Percentiles rank a stretch among this genome's conserved stretches.
Evolutionary conservation across 2,113 vertebrate species (phyloP).

Genomic region (Passerina amoena): DNA sequence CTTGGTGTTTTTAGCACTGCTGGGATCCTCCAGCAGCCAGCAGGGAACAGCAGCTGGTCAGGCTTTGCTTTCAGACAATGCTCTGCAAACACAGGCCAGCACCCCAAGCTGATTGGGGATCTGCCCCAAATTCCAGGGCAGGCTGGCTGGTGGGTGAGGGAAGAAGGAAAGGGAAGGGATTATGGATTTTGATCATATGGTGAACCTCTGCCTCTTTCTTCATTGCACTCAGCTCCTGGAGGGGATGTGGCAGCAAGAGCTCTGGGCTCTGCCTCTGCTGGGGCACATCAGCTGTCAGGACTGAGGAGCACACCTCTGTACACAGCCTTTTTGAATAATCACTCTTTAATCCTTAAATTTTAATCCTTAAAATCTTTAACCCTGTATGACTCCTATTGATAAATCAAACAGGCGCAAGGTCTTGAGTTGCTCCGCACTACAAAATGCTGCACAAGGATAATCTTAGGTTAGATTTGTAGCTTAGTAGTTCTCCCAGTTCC

Average conservation of each 20-base stretch:
- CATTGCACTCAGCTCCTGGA: not conserved
- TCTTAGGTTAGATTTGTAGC: not conserved
- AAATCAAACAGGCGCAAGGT: not conserved
- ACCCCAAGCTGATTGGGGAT: not conserved
- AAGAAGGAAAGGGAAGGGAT: not conserved
- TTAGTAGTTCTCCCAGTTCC: not conserved
- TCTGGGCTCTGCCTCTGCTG: not conserved
- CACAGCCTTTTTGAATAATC: not conserved
- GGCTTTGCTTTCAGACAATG: not conserved
- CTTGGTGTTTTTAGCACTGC: not conserved
- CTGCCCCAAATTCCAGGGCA: not conserved
- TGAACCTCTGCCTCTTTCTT: not conserved
- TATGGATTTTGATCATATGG: accelerated
- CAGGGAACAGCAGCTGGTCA: not conserved
- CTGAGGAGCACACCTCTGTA: not conserved
- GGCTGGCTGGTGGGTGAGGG: not conserved
- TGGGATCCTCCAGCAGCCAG: not conserved
- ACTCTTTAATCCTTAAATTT: no score
- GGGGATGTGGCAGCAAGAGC: not conserved
- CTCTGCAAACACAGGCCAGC: not conserved
- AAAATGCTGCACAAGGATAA: not conserved
- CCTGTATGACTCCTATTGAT: not conserved
- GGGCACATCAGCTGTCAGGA: not conserved
- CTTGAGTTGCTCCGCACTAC: not conserved
- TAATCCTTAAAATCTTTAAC: not conserved